phyloP scores from a whole-genome alignment of 1,140 invertebrate genomes.

The Caligus rogercresseyi region DNA sequence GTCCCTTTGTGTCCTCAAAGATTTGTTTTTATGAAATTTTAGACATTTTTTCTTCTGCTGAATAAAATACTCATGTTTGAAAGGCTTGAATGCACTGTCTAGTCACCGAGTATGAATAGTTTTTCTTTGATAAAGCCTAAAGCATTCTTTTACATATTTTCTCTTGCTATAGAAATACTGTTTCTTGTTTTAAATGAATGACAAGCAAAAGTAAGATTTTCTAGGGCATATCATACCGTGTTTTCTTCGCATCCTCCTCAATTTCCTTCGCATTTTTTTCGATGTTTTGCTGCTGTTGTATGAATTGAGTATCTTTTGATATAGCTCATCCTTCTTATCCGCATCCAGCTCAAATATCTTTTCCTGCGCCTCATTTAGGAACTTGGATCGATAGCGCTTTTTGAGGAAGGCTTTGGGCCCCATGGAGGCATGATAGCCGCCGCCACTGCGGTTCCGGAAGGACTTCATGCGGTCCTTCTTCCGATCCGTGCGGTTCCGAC shows the following conservation, averaged over 20 bases:
- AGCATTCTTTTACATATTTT: too few relatives aligned
- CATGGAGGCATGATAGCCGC: constrained; percentile 4
- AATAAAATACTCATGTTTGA: too few relatives aligned
- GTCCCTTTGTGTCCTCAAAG: too few relatives aligned
- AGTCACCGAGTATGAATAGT: too few relatives aligned
- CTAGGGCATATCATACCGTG: constrained; percentile 2
- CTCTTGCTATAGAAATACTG: too few relatives aligned
- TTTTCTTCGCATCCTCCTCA: constrained; percentile 21
- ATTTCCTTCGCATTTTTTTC: constrained; percentile 22
- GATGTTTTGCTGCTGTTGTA: constrained; percentile 18
- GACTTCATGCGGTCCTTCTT: neutral
- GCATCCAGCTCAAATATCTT: neutral
- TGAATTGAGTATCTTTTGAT: constrained; percentile 4
- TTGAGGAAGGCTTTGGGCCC: constrained; percentile 7
- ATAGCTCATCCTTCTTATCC: neutral
- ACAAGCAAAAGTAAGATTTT: too few relatives aligned
- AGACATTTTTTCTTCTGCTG: too few relatives aligned
- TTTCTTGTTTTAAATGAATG: too few relatives aligned
- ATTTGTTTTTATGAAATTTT: too few relatives aligned
- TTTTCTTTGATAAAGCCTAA: too few relatives aligned
- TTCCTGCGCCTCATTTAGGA: constrained; percentile 1
- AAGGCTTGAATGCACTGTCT: too few relatives aligned
- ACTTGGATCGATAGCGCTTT: constrained; percentile 7
- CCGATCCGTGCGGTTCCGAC: neutral
- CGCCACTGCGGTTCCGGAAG: constrained; percentile 1